phyloP scores from a whole-genome alignment of 1,140 invertebrate genomes.

The Ceratina calcarata region DNA sequence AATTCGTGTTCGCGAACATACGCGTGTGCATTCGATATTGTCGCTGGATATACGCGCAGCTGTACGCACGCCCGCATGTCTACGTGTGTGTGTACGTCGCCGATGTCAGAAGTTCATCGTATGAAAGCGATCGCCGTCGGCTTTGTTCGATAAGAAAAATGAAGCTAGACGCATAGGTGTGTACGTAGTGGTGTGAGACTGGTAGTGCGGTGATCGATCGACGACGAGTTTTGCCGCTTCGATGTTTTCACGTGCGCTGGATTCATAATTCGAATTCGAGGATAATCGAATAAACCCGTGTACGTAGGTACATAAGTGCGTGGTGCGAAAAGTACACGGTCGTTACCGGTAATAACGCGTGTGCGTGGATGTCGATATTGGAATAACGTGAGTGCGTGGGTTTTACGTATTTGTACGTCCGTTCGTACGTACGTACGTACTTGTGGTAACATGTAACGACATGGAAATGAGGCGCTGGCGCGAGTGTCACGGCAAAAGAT shows the following conservation, averaged over 20 bases:
- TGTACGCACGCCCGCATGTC: no score
- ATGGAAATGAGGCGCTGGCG: conserved; percentile 46
- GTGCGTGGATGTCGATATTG: conserved; percentile 30
- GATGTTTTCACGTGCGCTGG: conserved; percentile 5
- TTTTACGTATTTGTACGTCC: neutral
- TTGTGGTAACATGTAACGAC: conserved; percentile 41
- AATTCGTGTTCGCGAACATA: neutral
- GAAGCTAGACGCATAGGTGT: neutral
- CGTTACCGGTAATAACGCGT: neutral
- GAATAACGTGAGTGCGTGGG: conserved; percentile 13
- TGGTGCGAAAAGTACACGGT: no score
- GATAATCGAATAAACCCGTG: neutral
- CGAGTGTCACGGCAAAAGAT: conserved; percentile 46
- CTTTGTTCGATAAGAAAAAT: conserved; percentile 34
- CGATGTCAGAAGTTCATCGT: conserved; percentile 40
- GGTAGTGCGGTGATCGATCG: conserved; percentile 9
- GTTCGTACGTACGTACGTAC: conserved; percentile 20
- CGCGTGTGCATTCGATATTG: neutral
- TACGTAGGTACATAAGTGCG: neutral
- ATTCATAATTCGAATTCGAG: neutral
- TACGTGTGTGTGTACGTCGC: neutral
- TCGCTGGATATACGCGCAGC: no score
- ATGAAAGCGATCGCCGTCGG: conserved; percentile 18
- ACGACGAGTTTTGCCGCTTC: neutral
- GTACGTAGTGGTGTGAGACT: no score